Evolutionary conservation across 2,888 invertebrate species (phyloP).

Genomic region (Cheilosia soror): DNA sequence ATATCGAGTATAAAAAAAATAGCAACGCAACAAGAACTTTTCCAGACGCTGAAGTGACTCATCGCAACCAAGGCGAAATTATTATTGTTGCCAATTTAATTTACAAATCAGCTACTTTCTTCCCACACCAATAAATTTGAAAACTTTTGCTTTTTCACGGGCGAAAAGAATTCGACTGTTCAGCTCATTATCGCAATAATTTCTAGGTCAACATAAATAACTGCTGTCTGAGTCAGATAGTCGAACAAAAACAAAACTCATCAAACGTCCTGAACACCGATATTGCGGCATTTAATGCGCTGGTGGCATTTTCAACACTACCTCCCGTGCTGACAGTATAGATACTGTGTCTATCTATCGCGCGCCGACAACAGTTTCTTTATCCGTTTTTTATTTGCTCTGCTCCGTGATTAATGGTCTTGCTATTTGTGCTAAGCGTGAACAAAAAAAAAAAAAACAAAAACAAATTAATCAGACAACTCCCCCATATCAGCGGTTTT

Average conservation of each 20-base stretch:
- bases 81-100: neutral
- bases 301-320: constrained; percentile 67
- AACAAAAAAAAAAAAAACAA: constrained; percentile 2
- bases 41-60: neutral
- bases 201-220: constrained; percentile 41
- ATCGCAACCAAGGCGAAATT: neutral
- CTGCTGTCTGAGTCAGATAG: constrained; percentile 50
- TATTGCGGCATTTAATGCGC: constrained; percentile 53
- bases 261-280: constrained; percentile 32
- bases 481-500: constrained; percentile 64
- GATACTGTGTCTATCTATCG: constrained; percentile 31
- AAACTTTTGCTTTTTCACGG: neutral
- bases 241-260: constrained; percentile 8
- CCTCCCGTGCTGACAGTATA: constrained; percentile 57
- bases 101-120: neutral
- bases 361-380: constrained; percentile 44
- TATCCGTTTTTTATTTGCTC: neutral
- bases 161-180: constrained; percentile 42
- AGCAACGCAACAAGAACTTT: neutral
- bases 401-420: constrained; percentile 55
- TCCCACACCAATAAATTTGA: neutral
- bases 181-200: constrained; percentile 20
- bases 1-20: too few species aligned
- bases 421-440: constrained; percentile 51
- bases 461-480: constrained; percentile 16